These are phyloP conservation scores for Thera britannica DNA, from an alignment of 2,888 invertebrate species.

Conservation along the genomic window DNA sequence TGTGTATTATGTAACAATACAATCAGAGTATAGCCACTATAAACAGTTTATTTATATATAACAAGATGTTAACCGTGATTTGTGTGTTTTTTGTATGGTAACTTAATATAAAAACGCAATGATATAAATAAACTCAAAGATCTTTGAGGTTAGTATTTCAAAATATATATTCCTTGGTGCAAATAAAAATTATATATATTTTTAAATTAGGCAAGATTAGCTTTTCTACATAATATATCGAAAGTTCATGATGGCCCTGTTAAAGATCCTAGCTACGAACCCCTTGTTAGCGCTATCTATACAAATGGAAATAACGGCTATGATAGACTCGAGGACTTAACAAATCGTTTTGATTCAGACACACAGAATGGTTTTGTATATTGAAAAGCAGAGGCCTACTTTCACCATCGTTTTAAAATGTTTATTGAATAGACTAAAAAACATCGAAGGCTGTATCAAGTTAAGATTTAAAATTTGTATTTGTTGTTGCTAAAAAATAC, in stretches of 20 bases:
- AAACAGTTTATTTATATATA: background rate
- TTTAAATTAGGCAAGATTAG: no score
- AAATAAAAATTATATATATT: no score
- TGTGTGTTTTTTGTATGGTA: no score
- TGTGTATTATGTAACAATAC: background rate
- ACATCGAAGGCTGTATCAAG: background rate
- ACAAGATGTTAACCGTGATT: no score
- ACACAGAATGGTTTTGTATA: constrained; percentile 30
- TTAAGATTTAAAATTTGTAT: background rate
- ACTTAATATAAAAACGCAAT: no score
- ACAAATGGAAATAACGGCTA: constrained; percentile 39
- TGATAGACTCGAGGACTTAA: constrained; percentile 28
- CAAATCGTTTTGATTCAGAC: constrained; percentile 35
- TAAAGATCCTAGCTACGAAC: constrained; percentile 10
- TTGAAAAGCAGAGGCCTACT: constrained; percentile 30
- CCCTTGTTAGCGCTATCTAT: constrained; percentile 34
- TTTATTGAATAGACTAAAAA: constrained; percentile 27
- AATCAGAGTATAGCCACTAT: background rate
- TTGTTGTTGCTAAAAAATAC: no score
- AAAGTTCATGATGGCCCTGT: background rate
- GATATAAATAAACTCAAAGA: no score
- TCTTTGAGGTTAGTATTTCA: no score
- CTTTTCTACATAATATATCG: no score
- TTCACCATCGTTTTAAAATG: constrained; percentile 29
- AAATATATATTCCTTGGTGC: no score